Evolutionary conservation across 2,888 invertebrate genomes (phyloP).

Genomic region (Portevinia maculata): DNA sequence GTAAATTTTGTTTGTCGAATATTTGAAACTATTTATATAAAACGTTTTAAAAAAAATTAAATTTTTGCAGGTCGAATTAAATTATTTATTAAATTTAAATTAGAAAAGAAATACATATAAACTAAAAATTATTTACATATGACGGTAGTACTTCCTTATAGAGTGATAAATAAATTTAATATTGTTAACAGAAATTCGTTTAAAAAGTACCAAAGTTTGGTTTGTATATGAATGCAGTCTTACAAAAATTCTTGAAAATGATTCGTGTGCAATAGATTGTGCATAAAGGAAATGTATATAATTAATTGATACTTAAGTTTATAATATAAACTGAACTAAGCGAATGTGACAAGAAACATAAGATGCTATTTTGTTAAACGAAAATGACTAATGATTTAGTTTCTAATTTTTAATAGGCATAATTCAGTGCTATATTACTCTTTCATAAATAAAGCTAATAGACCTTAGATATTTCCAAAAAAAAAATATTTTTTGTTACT

Average conservation of each 20-base stretch:
- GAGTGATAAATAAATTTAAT: conserved; percentile 1
- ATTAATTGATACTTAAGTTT: not conserved
- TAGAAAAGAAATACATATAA: conserved; percentile 37
- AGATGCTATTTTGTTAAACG: no score
- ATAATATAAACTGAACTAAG: not conserved
- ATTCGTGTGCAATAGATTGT: conserved; percentile 9
- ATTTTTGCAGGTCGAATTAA: conserved; percentile 51
- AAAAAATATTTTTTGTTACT: no score
- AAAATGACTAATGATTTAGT: no score
- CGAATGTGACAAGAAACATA: conserved; percentile 14
- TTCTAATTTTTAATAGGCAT: no score
- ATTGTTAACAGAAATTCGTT: not conserved
- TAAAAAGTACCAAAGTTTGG: not conserved
- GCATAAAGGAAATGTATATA: not conserved
- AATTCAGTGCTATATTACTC: no score
- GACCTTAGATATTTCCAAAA: no score
- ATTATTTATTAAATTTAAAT: conserved; percentile 9
- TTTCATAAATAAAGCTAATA: no score
- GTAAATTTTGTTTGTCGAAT: conserved; percentile 8
- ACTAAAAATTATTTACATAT: conserved; percentile 34
- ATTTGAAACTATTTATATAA: conserved; percentile 31
- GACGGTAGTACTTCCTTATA: not conserved
- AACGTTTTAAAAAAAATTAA: not conserved
- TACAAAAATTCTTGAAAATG: conserved; percentile 7
- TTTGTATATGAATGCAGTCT: conserved; percentile 47